A percentile compares a stretch with the other conserved stretches of the same genome.
Evolutionary conservation across 2,888 invertebrate genomes (phyloP).

Genomic region (Eutolmus rufibarbis): DNA sequence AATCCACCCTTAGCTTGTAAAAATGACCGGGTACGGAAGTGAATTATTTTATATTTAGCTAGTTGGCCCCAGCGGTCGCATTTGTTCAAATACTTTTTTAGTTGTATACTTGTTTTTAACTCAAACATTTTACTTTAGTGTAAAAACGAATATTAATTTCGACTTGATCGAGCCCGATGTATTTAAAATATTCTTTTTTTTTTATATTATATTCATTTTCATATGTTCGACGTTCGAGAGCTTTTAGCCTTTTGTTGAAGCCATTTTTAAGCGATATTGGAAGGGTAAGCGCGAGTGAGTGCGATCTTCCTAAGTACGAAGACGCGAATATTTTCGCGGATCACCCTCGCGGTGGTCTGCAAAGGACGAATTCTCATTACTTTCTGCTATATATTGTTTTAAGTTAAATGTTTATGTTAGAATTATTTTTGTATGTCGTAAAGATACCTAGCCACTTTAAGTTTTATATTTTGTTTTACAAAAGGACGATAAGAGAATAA

Average conservation of each 20-base stretch:
- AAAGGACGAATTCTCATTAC: neutral
- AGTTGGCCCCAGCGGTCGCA: neutral
- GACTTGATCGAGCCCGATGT: neutral
- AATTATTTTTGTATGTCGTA: constrained; percentile 9
- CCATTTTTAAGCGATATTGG: neutral
- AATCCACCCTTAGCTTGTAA: constrained; percentile 48
- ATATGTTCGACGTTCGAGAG: neutral
- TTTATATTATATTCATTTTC: neutral
- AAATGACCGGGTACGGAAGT: constrained; percentile 12
- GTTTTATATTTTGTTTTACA: constrained; percentile 38
- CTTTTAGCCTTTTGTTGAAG: constrained; percentile 18
- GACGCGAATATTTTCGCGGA: neutral
- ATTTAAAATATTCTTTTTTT: neutral
- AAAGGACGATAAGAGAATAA: constrained; percentile 32
- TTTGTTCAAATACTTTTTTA: constrained; percentile 9
- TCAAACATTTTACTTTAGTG: constrained; percentile 6
- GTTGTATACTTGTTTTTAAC: constrained; percentile 3
- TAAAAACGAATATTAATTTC: constrained; percentile 8
- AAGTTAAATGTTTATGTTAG: constrained; percentile 37
- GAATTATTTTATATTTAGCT: constrained; percentile 34
- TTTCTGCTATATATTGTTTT: constrained; percentile 16
- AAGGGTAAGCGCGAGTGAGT: neutral
- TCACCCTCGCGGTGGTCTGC: neutral
- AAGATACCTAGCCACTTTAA: constrained; percentile 7
- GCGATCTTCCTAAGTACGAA: neutral